These are phyloP conservation scores for Sepiola atlantica DNA, from an alignment of 2,888 invertebrate genomes.

Conservation along the genomic window DNA sequence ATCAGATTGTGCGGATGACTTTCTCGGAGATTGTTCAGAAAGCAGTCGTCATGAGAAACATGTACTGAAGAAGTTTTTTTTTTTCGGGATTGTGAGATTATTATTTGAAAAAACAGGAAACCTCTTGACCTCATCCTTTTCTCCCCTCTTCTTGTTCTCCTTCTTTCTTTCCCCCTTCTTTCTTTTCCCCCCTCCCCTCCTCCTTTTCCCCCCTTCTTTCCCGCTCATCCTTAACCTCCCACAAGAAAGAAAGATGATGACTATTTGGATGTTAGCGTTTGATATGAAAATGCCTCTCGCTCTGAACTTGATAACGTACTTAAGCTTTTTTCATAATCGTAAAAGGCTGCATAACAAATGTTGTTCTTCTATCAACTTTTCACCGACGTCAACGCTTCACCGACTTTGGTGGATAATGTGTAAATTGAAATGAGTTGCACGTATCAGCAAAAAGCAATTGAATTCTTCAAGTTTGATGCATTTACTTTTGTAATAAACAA, in stretches of 20 bases:
- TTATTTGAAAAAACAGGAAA: no score
- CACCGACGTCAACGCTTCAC: no score
- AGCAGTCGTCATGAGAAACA: conserved; percentile 59
- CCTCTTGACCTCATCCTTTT: neutral
- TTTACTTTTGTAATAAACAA: no score
- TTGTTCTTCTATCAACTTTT: no score
- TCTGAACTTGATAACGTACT: neutral
- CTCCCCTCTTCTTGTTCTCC: neutral
- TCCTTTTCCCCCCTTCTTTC: neutral
- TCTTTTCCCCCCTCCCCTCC: neutral
- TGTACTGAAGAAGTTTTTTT: conserved; percentile 53
- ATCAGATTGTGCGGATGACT: conserved; percentile 56
- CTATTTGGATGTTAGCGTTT: neutral
- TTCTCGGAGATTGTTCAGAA: conserved; percentile 60
- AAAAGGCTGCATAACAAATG: neutral
- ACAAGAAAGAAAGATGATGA: neutral
- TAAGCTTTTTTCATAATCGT: neutral
- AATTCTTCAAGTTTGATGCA: no score
- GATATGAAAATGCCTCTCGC: neutral
- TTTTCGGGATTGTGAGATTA: neutral
- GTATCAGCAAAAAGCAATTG: no score
- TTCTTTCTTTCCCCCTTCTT: neutral
- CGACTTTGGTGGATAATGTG: neutral
- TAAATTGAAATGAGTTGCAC: neutral
- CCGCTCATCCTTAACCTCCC: no score